Percentiles rank a stretch among this genome's conserved stretches.
Evolutionary conservation across 2,888 invertebrate species (phyloP).

Genomic region (Thalpophila matura): DNA sequence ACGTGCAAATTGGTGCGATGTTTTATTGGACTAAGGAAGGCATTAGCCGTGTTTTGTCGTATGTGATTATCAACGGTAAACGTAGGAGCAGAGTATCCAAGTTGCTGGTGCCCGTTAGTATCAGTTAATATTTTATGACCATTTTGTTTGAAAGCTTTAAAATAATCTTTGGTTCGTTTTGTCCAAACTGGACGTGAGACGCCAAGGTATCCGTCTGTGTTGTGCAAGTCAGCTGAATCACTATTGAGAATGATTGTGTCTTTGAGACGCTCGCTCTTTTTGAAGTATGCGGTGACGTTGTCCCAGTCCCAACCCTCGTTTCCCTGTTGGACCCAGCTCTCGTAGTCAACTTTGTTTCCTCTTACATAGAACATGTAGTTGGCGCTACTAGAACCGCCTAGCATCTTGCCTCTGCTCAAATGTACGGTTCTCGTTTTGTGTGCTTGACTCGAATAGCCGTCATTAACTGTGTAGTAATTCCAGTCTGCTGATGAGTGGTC

Average conservation of each 20-base stretch:
- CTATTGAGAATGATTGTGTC: constrained; percentile 49
- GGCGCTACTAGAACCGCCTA: constrained; percentile 92
- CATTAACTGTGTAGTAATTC: constrained; percentile 63
- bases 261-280: constrained; percentile 65
- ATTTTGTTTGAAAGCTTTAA: constrained; percentile 65
- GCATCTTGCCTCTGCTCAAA: constrained; percentile 91
- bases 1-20: constrained; percentile 66
- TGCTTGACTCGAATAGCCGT: constrained; percentile 64
- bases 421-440: constrained; percentile 60
- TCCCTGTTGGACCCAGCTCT: constrained; percentile 92
- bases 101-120: constrained; percentile 64
- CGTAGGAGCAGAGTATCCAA: constrained; percentile 63
- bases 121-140: constrained; percentile 67
- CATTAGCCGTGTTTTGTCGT: constrained; percentile 68
- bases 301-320: constrained; percentile 81
- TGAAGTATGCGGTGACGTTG: constrained; percentile 66
- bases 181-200: constrained; percentile 68
- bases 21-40: constrained; percentile 66
- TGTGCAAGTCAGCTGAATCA: constrained; percentile 72
- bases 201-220: constrained; percentile 60
- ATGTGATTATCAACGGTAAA: constrained; percentile 59
- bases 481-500: constrained; percentile 50
- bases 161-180: constrained; percentile 71
- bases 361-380: constrained; percentile 92
- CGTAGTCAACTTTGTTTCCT: constrained; percentile 92